Evolutionary conservation across 2,888 invertebrate genomes (phyloP), one percentile per base, ranked within the genome.

Genomic region (Nephrotoma appendiculata): DNA sequence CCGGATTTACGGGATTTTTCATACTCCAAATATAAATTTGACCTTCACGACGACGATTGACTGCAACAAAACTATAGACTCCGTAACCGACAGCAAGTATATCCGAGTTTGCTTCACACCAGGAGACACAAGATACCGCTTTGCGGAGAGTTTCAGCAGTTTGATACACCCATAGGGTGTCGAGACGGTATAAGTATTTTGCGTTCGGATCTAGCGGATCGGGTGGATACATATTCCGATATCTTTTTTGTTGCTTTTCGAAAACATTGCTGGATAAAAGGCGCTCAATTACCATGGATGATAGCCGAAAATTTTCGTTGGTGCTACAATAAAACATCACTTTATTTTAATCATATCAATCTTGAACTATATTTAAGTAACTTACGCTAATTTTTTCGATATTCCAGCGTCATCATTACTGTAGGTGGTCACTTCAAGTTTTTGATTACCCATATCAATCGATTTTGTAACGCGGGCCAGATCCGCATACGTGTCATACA

Each of bases 1-100:
- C 96, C 0, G 96, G 96, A 89, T 95, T 94, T 12, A 94, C 93
- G 0, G 96, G 96, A 90, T 96, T 97, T 91, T 97, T 95, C 1
- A 95, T 94, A 89, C 95, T 96, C 97, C 97, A 97, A 87, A 96
- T 91, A 88, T 95, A 93, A 0, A 97, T 93, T 52, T 95, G 89
- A 0, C 97, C 97, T 1, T 90, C 90, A n/a, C 91, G 91, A 0
- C 91, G 90, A 43, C 94, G 93, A 6, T 87, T 87, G 42, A 89
- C 89, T 0, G 90, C 88, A 0, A 92, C 92, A 89, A 93, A 94
- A 45, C 92, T 93, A 88, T 93, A 94, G 89, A 94, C 93, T 0
- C 96, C 96, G 89, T 97, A 96, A 11, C 94, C 95, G 0, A 95
- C 95, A 0, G 96, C 96, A 57, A 97, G 89, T 6, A 97, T 93